Evolutionary conservation across 2,888 invertebrate genomes (phyloP).

Genomic region (Heliconius ismenius): DNA sequence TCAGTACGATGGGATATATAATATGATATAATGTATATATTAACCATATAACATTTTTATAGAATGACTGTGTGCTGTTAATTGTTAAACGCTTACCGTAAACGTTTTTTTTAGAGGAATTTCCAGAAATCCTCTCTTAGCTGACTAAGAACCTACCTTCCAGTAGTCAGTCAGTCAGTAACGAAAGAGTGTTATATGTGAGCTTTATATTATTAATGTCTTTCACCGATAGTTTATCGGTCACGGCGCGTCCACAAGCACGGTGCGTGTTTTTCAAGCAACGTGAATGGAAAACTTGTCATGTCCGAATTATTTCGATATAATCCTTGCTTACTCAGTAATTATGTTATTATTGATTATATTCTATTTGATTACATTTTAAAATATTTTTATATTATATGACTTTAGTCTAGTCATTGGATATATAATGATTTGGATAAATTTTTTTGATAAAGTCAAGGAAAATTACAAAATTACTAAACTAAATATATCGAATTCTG

Average conservation of each 20-base stretch:
- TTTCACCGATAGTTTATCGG: constrained; percentile 23
- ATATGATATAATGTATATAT: no score
- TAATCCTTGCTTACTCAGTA: constrained; percentile 4
- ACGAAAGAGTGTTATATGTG: no score
- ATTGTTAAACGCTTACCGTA: no score
- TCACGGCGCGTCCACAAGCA: constrained; percentile 1
- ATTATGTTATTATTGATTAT: neutral
- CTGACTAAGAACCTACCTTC: no score
- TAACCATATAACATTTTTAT: neutral
- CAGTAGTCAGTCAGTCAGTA: no score
- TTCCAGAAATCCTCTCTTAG: neutral
- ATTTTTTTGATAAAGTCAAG: neutral
- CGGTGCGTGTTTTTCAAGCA: neutral
- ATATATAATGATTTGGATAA: neutral
- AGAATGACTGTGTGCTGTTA: neutral
- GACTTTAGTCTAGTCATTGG: neutral
- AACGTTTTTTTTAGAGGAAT: neutral
- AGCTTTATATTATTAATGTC: neutral
- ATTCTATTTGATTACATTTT: neutral
- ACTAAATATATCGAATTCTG: no score
- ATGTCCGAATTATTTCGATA: neutral
- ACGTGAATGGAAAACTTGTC: neutral
- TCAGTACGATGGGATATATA: neutral
- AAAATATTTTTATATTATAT: neutral
- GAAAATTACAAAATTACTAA: neutral